Conservation (phyloP, 2,888 invertebrate genomes). For the Xestoiulus laeticollis region DNA sequence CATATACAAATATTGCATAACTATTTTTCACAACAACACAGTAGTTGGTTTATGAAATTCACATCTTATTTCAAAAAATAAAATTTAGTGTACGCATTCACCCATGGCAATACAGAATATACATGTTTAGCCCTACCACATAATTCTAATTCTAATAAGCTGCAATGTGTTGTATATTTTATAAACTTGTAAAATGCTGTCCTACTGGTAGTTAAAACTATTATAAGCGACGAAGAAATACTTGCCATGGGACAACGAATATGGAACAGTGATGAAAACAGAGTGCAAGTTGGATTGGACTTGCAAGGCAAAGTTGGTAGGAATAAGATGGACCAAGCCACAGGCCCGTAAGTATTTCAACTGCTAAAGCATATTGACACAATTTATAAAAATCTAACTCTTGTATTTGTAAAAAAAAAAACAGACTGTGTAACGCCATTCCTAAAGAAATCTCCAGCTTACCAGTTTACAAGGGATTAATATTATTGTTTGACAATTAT, state of each 20-base stretch:
- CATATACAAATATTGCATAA: no score
- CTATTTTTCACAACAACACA: no score
- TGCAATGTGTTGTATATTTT: no score
- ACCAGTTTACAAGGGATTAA: slow-evolving; percentile 76
- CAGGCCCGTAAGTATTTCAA: slow-evolving; percentile 73
- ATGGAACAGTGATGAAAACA: slow-evolving; percentile 50
- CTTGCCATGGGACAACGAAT: slow-evolving; percentile 32
- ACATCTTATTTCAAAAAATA: no score
- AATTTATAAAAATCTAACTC: slow-evolving; percentile 57
- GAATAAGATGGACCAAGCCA: slow-evolving; percentile 76
- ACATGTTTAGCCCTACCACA: no score
- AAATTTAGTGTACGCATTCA: no score
- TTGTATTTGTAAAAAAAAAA: background rate
- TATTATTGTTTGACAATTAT: slow-evolving; percentile 85
- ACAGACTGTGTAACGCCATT: slow-evolving; percentile 75
- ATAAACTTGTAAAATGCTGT: no score
- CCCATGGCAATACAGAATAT: no score
- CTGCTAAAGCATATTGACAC: background rate
- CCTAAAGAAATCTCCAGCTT: slow-evolving; percentile 62
- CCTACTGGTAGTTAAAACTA: background rate
- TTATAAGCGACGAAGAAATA: slow-evolving; percentile 49
- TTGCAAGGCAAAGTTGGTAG: slow-evolving; percentile 77
- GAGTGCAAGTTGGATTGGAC: slow-evolving; percentile 44
- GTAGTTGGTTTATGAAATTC: no score
- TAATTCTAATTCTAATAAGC: no score